Evolutionary conservation across 2,888 invertebrate species (phyloP).

Genomic region (Sepiola atlantica): DNA sequence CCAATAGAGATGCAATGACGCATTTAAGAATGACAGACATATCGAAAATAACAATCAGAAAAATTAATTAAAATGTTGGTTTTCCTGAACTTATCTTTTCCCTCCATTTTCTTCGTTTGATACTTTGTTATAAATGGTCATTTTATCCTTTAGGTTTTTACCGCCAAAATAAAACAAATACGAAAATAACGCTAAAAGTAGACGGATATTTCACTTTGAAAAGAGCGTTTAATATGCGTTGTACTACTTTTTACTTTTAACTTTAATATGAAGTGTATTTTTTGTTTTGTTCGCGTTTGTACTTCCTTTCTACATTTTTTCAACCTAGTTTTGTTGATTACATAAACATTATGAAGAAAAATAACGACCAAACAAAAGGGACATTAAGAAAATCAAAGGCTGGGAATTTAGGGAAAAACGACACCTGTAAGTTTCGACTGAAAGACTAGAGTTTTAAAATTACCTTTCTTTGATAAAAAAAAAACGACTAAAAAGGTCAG

Average conservation of each 20-base stretch:
- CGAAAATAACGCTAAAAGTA: neutral
- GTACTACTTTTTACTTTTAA: neutral
- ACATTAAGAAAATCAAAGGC: neutral
- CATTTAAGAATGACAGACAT: too few species aligned
- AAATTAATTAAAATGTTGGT: neutral
- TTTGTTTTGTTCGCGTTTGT: neutral
- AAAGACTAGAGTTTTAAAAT: neutral
- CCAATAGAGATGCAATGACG: too few species aligned
- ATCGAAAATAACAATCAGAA: too few species aligned
- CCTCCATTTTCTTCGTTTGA: neutral
- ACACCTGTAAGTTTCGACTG: neutral
- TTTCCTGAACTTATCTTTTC: neutral
- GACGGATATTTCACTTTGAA: neutral
- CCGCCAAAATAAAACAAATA: neutral
- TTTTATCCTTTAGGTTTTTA: neutral
- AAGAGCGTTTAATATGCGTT: neutral
- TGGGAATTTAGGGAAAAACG: neutral
- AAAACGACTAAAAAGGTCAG: neutral
- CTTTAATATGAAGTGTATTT: neutral
- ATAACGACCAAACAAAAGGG: neutral
- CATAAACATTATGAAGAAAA: neutral
- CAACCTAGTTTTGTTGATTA: neutral
- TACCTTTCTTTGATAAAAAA: neutral
- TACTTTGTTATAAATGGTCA: neutral
- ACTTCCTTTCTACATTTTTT: neutral